Percentiles rank a stretch among this genome's conserved stretches.
phyloP scores from a whole-genome alignment of 92 coral and sea anemone genomes.

The Phenganax subtilis region DNA sequence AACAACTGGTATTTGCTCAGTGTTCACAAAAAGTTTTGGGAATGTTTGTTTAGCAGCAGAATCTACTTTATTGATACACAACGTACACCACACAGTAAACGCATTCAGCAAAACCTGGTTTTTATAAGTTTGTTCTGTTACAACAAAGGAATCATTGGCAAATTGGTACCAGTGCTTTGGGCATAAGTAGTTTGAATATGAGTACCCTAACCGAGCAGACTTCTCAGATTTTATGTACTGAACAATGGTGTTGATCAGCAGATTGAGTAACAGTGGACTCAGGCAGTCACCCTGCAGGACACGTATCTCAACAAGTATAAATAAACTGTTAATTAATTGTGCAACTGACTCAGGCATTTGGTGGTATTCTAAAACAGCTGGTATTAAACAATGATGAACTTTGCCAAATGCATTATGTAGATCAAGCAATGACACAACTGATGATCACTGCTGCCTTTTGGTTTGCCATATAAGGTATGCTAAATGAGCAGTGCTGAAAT shows the following conservation, averaged over 20 bases:
- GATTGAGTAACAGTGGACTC: constrained; percentile 11
- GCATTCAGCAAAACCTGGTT: constrained; percentile 40
- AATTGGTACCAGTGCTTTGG: no score
- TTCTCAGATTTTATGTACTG: no score
- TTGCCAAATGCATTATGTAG: constrained; percentile 46
- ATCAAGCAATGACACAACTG: constrained; percentile 38
- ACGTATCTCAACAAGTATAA: neutral
- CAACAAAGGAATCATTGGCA: no score
- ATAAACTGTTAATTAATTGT: neutral
- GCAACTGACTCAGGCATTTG: neutral
- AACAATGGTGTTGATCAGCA: constrained; percentile 28
- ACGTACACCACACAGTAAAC: constrained; percentile 42
- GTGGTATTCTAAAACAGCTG: neutral
- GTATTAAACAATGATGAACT: constrained; percentile 36
- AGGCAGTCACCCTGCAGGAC: neutral
- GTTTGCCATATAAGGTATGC: constrained; percentile 27
- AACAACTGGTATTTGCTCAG: neutral
- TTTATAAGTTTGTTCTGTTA: no score
- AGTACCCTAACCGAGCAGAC: no score
- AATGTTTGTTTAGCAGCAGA: neutral
- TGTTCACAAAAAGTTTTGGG: neutral
- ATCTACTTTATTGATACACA: constrained; percentile 18
- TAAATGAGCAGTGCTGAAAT: constrained; percentile 24
- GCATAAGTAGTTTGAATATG: no score
- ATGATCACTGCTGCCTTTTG: constrained; percentile 34